Evolutionary conservation across 2,888 invertebrate species (phyloP).

Genomic region (Notodonta ziczac): DNA sequence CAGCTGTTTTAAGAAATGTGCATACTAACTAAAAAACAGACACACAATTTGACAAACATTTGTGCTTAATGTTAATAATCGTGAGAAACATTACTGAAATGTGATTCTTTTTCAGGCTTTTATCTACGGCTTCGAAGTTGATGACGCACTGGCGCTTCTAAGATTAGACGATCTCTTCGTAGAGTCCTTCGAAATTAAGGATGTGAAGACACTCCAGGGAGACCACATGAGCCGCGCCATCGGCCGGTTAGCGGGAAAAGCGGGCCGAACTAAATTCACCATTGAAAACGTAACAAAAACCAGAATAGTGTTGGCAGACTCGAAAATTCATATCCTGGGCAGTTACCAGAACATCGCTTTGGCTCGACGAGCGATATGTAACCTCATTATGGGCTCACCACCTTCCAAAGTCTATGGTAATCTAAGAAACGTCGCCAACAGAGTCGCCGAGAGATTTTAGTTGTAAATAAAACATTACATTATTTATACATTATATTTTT

Average conservation of each 20-base stretch:
- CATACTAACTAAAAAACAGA: too few species aligned
- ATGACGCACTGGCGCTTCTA: conserved; percentile 97
- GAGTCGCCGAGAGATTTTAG: conserved; percentile 92
- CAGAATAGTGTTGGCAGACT: conserved; percentile 97
- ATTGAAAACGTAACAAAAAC: conserved; percentile 99
- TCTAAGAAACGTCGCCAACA: conserved; percentile 92
- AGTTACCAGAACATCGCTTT: conserved; percentile 98
- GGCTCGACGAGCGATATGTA: conserved; percentile 97
- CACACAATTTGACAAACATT: too few species aligned
- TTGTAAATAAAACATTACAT: conserved; percentile 55
- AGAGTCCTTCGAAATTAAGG: conserved; percentile 98
- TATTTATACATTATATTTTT: conserved; percentile 34
- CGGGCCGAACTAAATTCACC: conserved; percentile 98
- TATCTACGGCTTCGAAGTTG: conserved; percentile 97
- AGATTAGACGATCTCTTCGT: conserved; percentile 98
- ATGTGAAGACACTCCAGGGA: conserved; percentile 97
- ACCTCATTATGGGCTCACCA: conserved; percentile 97
- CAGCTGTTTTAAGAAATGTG: too few species aligned
- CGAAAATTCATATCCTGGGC: conserved; percentile 98
- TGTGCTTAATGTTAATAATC: too few species aligned
- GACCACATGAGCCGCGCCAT: conserved; percentile 98
- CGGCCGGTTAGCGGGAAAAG: conserved; percentile 98
- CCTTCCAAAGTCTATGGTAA: conserved; percentile 99
- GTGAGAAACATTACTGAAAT: neutral
- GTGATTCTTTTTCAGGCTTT: conserved; percentile 88